Conservation (phyloP, 2,113 vertebrate species). For the Carassius auratus region DNA sequence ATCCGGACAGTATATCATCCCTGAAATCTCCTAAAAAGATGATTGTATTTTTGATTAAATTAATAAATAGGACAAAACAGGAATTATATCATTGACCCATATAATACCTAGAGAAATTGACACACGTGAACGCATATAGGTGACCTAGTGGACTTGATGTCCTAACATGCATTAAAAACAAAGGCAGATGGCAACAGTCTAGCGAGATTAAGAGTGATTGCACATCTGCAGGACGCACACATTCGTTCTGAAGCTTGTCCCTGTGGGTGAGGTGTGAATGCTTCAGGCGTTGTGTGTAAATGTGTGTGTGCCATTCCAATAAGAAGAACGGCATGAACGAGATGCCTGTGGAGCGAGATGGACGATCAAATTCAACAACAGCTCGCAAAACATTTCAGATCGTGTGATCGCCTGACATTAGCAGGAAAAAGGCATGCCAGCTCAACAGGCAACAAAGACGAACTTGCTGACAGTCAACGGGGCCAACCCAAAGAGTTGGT, state of each 20-base stretch:
- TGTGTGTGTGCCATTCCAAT: neutral
- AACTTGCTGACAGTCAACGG: neutral
- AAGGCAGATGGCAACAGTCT: slow-evolving; percentile 50
- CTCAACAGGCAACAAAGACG: slow-evolving; percentile 14
- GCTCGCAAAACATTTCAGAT: slow-evolving; percentile 10
- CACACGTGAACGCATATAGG: slow-evolving; percentile 26
- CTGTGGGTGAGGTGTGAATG: slow-evolving; percentile 35
- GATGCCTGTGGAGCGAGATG: slow-evolving; percentile 22
- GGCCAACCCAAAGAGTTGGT: neutral
- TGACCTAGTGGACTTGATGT: slow-evolving; percentile 31
- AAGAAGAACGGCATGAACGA: neutral
- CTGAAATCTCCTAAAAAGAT: neutral
- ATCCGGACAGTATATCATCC: neutral
- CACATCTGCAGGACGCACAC: slow-evolving; percentile 55
- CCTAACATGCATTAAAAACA: slow-evolving; percentile 53
- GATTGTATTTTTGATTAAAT: neutral
- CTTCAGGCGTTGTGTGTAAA: slow-evolving; percentile 25
- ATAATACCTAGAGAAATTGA: neutral
- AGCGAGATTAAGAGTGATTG: slow-evolving; percentile 48
- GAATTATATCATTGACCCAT: neutral
- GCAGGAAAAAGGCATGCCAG: slow-evolving; percentile 26
- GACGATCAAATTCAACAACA: slow-evolving; percentile 37
- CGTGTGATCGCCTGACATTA: neutral
- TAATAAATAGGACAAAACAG: neutral
- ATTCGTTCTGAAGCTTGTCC: slow-evolving; percentile 8